Conservation (phyloP, 2,797 vertebrate species). For the Philypnodon macrostomus region DNA sequence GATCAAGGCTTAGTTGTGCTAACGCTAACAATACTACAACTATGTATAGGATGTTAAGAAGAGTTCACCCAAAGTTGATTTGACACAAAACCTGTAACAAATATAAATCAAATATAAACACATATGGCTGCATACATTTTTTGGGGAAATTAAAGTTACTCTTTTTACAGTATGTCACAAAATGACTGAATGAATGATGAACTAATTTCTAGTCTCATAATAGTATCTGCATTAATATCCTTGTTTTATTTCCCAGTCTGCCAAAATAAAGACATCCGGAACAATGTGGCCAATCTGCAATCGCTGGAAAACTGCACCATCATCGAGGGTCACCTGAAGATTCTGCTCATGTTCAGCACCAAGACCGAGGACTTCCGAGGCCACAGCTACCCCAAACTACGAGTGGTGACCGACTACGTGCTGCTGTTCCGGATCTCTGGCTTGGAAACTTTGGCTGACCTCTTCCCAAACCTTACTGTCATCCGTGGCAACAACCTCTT, state of each 20-base stretch:
- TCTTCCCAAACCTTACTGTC: constrained; percentile 94
- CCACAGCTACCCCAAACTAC: constrained; percentile 89
- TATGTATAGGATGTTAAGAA: too few relatives aligned
- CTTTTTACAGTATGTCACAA: too few relatives aligned
- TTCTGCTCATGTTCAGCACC: constrained; percentile 92
- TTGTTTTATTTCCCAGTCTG: constrained; percentile 72
- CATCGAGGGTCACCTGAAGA: constrained; percentile 94
- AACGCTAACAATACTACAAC: too few relatives aligned
- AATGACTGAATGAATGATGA: too few relatives aligned
- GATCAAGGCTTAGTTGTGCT: too few relatives aligned
- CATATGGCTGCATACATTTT: too few relatives aligned
- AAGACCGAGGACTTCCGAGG: constrained; percentile 88
- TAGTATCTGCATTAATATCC: too few relatives aligned
- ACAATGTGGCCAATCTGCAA: constrained; percentile 86
- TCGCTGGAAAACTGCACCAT: constrained; percentile 91
- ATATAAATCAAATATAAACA: too few relatives aligned
- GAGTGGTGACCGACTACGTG: constrained; percentile 92
- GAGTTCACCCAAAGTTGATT: too few relatives aligned
- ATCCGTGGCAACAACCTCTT: constrained; percentile 93
- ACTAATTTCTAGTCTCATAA: too few relatives aligned
- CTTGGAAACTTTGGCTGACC: constrained; percentile 84
- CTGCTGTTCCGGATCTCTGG: constrained; percentile 93
- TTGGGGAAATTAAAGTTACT: too few relatives aligned
- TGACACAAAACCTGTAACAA: too few relatives aligned
- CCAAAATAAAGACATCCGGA: constrained; percentile 90